These are phyloP conservation scores for Bombus vancouverensis DNA, from an alignment of 1,140 invertebrate species.

Conservation along the genomic window DNA sequence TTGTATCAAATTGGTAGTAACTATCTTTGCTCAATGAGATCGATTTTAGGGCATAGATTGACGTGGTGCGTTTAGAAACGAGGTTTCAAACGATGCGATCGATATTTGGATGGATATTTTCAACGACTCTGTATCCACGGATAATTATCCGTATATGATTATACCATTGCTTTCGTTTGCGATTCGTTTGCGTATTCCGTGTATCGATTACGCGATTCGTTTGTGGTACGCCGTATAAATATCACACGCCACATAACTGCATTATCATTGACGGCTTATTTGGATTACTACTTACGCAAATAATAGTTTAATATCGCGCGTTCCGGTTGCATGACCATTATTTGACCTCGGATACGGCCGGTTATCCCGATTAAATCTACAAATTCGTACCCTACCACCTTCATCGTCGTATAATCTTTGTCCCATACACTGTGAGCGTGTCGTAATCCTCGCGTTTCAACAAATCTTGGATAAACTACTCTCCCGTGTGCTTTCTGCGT, in stretches of 20 bases:
- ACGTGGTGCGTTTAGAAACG: too few relatives aligned
- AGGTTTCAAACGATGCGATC: too few relatives aligned
- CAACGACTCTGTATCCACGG: too few relatives aligned
- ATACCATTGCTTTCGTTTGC: not conserved
- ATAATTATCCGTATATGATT: too few relatives aligned
- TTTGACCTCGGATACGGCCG: slow-evolving; percentile 33
- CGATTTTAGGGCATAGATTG: too few relatives aligned
- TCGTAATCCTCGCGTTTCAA: not conserved
- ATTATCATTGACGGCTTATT: slow-evolving; percentile 46
- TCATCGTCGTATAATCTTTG: not conserved
- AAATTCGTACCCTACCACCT: not conserved
- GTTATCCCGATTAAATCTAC: slow-evolving; percentile 44
- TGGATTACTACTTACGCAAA: slow-evolving; percentile 51
- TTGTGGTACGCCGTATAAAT: slow-evolving; percentile 42
- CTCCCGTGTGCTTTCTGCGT: not conserved
- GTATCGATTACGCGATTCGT: slow-evolving; percentile 34
- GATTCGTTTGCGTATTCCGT: not conserved
- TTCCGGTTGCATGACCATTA: slow-evolving; percentile 34
- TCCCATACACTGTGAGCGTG: not conserved
- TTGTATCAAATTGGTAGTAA: too few relatives aligned
- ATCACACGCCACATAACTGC: slow-evolving; percentile 36
- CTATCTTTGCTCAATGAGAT: too few relatives aligned
- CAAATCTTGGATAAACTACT: not conserved
- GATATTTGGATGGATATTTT: too few relatives aligned
- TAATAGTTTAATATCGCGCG: slow-evolving; percentile 47